phyloP scores from a whole-genome alignment of 2,113 vertebrate species.

The Tympanuchus pallidicinctus region DNA sequence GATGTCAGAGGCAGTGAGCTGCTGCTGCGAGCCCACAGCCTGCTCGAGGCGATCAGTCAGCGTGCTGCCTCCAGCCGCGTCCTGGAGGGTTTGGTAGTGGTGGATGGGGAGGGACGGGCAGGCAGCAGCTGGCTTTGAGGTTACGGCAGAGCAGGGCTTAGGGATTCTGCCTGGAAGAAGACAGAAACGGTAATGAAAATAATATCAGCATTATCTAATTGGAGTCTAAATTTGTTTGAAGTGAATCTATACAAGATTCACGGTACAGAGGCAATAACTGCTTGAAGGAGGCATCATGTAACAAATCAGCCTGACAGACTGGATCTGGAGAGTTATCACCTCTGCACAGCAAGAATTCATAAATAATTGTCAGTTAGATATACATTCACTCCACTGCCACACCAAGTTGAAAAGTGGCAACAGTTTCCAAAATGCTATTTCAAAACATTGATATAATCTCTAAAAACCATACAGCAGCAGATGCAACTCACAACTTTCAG shows the following conservation, averaged over 20 bases:
- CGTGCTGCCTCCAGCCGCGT: background rate
- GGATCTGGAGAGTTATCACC: rapidly evolving
- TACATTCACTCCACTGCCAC: rapidly evolving
- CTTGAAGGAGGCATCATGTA: background rate
- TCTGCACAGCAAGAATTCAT: background rate
- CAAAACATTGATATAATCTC: background rate
- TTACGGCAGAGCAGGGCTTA: background rate
- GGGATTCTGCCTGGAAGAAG: background rate
- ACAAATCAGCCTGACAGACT: background rate
- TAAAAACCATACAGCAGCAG: background rate
- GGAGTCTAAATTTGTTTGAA: background rate
- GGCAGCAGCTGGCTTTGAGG: background rate
- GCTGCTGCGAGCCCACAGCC: slow-evolving; percentile 32
- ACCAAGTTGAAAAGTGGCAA: background rate
- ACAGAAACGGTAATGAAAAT: background rate
- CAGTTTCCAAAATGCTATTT: background rate
- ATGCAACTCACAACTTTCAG: background rate
- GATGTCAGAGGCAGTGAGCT: slow-evolving; percentile 63
- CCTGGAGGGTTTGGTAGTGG: slow-evolving; percentile 54
- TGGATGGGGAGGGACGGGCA: background rate
- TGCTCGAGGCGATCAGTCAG: slow-evolving; percentile 36
- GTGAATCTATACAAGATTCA: rapidly evolving
- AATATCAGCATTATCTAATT: rapidly evolving
- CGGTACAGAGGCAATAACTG: background rate
- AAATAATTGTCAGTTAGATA: background rate